Percentiles rank a stretch among this genome's conserved stretches.
These are phyloP conservation scores for Antedon bifida DNA, from an alignment of 35 echinoderm and acorn worm genomes.

Conservation along the genomic window DNA sequence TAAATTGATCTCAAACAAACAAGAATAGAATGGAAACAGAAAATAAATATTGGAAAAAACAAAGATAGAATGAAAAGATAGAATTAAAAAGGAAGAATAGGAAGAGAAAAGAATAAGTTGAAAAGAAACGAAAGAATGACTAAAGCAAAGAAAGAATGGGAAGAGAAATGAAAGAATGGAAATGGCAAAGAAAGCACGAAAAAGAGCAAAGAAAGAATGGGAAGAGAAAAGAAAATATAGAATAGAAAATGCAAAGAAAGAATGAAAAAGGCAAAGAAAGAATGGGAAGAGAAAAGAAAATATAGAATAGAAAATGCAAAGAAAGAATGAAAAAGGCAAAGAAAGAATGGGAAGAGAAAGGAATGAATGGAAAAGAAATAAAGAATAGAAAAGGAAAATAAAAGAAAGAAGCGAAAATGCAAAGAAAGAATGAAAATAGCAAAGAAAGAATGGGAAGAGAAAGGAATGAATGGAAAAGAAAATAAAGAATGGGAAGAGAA, in stretches of 20 bases:
- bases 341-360: neutral
- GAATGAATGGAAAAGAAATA: neutral
- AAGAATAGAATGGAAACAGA: too few relatives aligned
- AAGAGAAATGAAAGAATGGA: neutral
- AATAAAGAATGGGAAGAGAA: neutral
- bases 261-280: too few relatives aligned
- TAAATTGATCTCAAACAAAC: too few relatives aligned
- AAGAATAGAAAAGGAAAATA: neutral
- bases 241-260: neutral
- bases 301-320: too few relatives aligned
- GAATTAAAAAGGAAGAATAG: too few relatives aligned
- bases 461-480: neutral
- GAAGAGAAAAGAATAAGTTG: neutral
- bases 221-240: neutral
- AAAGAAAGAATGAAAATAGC: neutral
- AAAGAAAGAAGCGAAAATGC: neutral
- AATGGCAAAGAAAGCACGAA: neutral
- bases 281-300: neutral
- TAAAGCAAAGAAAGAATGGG: neutral
- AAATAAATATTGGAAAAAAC: too few relatives aligned
- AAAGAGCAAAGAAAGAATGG: neutral
- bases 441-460: neutral
- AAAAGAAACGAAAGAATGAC: neutral
- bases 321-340: too few relatives aligned
- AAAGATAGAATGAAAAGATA: too few relatives aligned